Base-by-base conservation (phyloP, 1,140 invertebrate species). In the Streblospio benedicti region DNA sequence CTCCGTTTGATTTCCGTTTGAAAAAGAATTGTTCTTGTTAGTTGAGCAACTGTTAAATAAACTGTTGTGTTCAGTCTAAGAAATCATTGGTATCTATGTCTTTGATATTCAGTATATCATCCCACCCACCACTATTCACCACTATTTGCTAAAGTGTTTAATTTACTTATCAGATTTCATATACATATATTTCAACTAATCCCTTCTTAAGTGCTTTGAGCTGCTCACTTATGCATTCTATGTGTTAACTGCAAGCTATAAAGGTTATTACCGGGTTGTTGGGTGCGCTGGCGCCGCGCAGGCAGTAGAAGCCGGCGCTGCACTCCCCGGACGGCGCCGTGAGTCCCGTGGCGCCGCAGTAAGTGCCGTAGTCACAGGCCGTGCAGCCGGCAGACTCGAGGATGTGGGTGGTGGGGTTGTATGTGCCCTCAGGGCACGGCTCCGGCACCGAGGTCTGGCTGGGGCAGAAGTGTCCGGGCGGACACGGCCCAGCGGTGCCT, bases 281-380 rank as follows among this genome's bases (percentile, higher is more conserved):
- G 4, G 74, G 70, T 30, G 56, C 55, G 14, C 57, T 38, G 6
- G 74, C 70, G n/a, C 74, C 72, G 9, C 30, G 47, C 25, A 75
- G 61, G 57, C 74, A 76, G 60, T 68, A 76, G 50, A 74, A 76
- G 18, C 72, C 74, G 28, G 64, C 69, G 59, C 60, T 62, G 52
- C 74, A 76, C 16, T 65, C 62, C 27, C 69, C 74, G 20, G 71
- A 65, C 12, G 74, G 74, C 51, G 64, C 65, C 18, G 62, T 66
- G 1, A 75, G 65, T 9, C 74, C 74, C 23, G 61, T 59, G 14
- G 58, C 53, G 1, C 47, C 67, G 63, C 74, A 76, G 62, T 72
- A 76, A 32, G 65, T 66, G 16, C 74, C 74, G 16, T 67, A 67
- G n/a, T 72, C 65, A 65, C 74, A 76, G 30, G 69, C 63, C 6